Conservation (phyloP, 2,888 invertebrate genomes). For the Syritta pipiens region DNA sequence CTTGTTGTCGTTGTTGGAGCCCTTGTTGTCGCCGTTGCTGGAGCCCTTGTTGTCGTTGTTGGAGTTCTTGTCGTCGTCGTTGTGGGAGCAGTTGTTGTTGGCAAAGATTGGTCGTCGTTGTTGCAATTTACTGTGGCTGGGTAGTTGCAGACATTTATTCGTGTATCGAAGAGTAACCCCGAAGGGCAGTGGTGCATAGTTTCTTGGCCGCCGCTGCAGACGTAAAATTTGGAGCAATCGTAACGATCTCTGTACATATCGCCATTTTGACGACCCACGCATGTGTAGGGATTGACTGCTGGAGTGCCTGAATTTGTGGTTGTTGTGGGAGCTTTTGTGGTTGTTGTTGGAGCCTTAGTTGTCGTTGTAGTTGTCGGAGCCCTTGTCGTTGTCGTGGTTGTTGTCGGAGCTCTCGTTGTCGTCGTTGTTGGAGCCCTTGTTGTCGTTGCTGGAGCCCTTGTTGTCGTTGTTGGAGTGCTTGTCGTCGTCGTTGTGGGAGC, state of each 20-base stretch:
- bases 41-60: neutral
- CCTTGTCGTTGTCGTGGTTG: neutral
- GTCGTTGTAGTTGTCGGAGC: neutral
- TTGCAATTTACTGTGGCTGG: neutral
- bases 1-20: neutral
- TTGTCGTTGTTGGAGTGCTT: neutral
- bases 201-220: neutral
- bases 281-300: neutral
- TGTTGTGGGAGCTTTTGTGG: neutral
- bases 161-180: neutral
- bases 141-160: neutral
- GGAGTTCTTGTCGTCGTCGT: neutral
- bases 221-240: neutral
- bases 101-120: neutral
- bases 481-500: neutral
- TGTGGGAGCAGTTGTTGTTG: neutral
- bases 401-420: neutral
- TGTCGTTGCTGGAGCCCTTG: neutral
- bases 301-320: neutral
- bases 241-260: neutral
- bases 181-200: neutral
- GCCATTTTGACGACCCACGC: neutral
- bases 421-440: neutral
- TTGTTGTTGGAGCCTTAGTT: neutral
- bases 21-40: neutral